These are phyloP conservation scores for Channa argus DNA, from an alignment of 2,113 vertebrate genomes.

Conservation along the genomic window DNA sequence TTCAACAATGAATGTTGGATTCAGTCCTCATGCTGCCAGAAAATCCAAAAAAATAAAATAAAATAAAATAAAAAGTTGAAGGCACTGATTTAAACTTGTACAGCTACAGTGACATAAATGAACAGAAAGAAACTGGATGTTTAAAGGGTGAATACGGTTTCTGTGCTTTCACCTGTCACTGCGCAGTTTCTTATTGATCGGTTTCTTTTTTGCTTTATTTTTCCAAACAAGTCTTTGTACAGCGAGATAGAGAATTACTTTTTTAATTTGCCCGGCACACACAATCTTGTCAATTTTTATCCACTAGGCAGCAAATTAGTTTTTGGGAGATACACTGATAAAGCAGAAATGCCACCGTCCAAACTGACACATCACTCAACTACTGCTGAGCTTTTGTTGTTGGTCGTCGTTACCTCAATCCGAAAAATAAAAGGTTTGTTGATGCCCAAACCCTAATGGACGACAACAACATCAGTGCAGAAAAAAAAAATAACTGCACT, in stretches of 20 bases:
- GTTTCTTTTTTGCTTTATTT: conserved; percentile 21
- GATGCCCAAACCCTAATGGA: conserved; percentile 14
- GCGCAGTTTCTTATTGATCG: conserved; percentile 14
- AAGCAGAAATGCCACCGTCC: conserved; percentile 2
- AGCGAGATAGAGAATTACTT: not conserved
- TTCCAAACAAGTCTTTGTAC: conserved; percentile 1
- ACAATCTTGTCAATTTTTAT: not conserved
- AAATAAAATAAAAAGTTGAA: no score
- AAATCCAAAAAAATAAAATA: no score
- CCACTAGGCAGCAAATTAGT: not conserved
- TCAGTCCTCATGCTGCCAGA: no score
- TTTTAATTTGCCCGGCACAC: not conserved
- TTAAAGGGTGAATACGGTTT: not conserved
- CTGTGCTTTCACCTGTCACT: not conserved
- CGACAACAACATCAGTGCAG: not conserved
- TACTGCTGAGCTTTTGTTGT: not conserved
- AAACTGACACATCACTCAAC: not conserved
- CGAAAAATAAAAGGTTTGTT: conserved; percentile 8
- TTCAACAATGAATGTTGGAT: no score
- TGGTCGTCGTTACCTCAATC: no score
- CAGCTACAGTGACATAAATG: not conserved
- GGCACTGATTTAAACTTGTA: no score
- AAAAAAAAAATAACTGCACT: conserved; percentile 29
- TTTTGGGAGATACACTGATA: conserved; percentile 13
- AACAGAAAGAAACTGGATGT: not conserved